Evolutionary conservation across 2,888 invertebrate genomes (phyloP), one percentile per base, ranked within the genome.

Genomic region (Drosophila formosana): DNA sequence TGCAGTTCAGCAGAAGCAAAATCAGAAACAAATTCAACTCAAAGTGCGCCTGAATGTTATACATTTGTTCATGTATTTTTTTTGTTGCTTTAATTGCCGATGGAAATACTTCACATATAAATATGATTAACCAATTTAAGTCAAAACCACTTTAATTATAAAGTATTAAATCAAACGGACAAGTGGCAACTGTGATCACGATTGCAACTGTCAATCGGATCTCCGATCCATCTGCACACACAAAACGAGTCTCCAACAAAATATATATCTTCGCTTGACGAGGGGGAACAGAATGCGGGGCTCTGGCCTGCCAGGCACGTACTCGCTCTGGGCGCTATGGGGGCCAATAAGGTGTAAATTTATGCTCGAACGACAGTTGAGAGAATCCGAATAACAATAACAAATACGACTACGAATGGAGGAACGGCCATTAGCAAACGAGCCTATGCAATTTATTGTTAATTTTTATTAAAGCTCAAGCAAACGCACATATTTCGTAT

Each of bases 301-400:
- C 47, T 43, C 41, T 52, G 50, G 30, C 26, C 37, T 37, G 37
- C 4, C 61, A 49, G 69, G 80, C 78, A 85, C 82, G 82, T 85
- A 85, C 71, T 66, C 52, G 72, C 74, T 81, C 56, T 81, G 79
- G 83, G 87, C 72, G 77, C 86, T 88, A 91, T 91, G 91, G 90
- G 90, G 91, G 91, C 89, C 91, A 91, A 91, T 91, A 91, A 90
- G 90, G 91, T 91, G 91, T 91, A 91, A 91, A 91, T 91, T 90
- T 91, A 88, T 83, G 86, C 88, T 72, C 47, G 60, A 66, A 52
- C 67, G 60, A 50, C 73, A 65, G 69, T 63, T 66, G 23, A 68
- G 55, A 78, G 64, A 72, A 75, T 60, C 70, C 49, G 62, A 45
- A 57, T 39, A 68, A 66, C 57, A 77, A 73, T 55, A 70, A 68